phyloP scores from a whole-genome alignment of 1,140 invertebrate genomes.

The Drosophila pseudoananassae region DNA sequence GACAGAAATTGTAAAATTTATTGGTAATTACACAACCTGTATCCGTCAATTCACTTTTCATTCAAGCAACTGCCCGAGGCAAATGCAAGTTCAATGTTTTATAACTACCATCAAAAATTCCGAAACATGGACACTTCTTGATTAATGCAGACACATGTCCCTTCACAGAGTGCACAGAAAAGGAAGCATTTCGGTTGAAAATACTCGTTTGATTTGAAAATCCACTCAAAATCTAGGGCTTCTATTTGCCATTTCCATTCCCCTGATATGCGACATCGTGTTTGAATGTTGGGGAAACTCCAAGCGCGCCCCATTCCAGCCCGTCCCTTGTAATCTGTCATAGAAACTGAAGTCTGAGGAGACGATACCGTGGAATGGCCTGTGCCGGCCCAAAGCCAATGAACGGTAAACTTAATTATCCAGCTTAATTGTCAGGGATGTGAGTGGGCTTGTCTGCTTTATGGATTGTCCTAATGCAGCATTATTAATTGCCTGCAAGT shows the following conservation, averaged over 20 bases:
- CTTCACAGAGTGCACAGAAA: constrained; percentile 10
- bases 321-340: constrained; percentile 39
- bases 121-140: constrained; percentile 34
- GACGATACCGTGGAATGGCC: neutral
- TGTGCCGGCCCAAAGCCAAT: constrained; percentile 60
- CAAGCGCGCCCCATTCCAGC: neutral
- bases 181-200: constrained; percentile 27
- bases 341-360: constrained; percentile 4
- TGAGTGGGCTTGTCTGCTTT: constrained; percentile 54
- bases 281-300: constrained; percentile 5
- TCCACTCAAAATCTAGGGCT: constrained; percentile 52
- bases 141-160: constrained; percentile 58
- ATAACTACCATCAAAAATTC: constrained; percentile 31
- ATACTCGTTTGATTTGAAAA: constrained; percentile 51
- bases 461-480: constrained; percentile 80
- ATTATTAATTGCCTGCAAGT: constrained; percentile 83
- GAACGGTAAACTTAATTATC: constrained; percentile 84
- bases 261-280: constrained; percentile 28
- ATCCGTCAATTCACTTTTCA: neutral
- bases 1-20: neutral
- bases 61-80: neutral
- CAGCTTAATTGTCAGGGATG: constrained; percentile 70
- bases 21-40: no score
- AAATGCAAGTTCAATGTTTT: constrained; percentile 22
- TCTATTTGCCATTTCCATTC: constrained; percentile 35